These are phyloP conservation scores for Scaptomyza caliginosa DNA, from an alignment of 2,888 invertebrate species.

Conservation along the genomic window DNA sequence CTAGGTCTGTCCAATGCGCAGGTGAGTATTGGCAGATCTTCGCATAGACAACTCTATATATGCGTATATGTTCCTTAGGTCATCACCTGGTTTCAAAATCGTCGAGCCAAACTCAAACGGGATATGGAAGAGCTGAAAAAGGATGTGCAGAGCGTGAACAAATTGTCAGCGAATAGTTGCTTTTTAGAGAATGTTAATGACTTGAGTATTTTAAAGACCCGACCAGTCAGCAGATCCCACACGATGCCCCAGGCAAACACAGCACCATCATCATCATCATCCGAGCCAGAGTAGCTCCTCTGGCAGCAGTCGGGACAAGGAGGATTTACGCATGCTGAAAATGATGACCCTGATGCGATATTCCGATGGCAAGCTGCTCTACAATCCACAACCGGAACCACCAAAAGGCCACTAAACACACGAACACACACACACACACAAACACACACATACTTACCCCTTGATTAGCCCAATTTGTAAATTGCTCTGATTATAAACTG, in stretches of 20 bases:
- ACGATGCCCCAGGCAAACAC: conserved; percentile 30
- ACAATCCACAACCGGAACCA: conserved; percentile 30
- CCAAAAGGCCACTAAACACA: conserved; percentile 8
- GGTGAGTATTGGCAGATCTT: conserved; percentile 82
- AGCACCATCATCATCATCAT: conserved; percentile 29
- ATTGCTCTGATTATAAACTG: conserved; percentile 21
- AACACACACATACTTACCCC: background rate
- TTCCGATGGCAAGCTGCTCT: conserved; percentile 70
- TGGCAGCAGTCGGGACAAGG: conserved; percentile 74
- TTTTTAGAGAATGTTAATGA: conserved; percentile 96
- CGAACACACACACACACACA: background rate
- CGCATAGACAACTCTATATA: too few species aligned
- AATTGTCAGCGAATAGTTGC: conserved; percentile 93
- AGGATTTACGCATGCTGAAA: conserved; percentile 82
- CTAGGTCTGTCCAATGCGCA: conserved; percentile 98
- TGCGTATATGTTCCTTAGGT: conserved; percentile 86
- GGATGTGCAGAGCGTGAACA: conserved; percentile 96
- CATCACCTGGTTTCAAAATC: conserved; percentile 98
- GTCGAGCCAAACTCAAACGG: conserved; percentile 96
- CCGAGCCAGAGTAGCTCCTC: conserved; percentile 28
- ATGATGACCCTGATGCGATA: conserved; percentile 83
- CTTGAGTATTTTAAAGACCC: conserved; percentile 95
- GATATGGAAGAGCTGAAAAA: conserved; percentile 99
- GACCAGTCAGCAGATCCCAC: conserved; percentile 86
- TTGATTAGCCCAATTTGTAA: conserved; percentile 61